A percentile compares a stretch with the other conserved stretches of the same genome.
Evolutionary conservation across 2,113 vertebrate species (phyloP).

Genomic region (Petroica traversi): DNA sequence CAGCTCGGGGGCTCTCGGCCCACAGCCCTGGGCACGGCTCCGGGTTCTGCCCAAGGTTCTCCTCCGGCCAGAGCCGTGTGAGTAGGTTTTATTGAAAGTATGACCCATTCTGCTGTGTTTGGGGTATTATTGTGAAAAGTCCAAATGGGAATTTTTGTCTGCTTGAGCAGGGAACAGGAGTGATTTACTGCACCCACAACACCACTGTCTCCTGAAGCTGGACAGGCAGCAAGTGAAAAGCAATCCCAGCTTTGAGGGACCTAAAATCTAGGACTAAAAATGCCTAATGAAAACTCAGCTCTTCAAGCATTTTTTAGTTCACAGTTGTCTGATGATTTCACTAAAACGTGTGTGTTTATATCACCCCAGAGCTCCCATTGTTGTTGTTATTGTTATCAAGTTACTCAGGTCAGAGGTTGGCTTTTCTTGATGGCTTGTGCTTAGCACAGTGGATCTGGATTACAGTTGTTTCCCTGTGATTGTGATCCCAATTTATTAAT

Average conservation of each 20-base stretch:
- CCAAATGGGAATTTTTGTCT: background rate
- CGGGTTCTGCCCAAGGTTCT: background rate
- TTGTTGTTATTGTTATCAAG: background rate
- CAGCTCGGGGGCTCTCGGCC: accelerated
- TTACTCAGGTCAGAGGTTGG: background rate
- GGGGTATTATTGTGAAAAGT: background rate
- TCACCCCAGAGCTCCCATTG: accelerated
- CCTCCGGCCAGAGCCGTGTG: accelerated
- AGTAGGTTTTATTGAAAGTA: background rate
- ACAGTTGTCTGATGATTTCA: background rate
- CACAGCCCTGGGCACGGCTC: accelerated
- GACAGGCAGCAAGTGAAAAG: background rate
- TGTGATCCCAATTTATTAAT: background rate
- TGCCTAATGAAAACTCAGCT: background rate
- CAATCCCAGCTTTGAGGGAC: background rate
- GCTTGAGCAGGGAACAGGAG: accelerated
- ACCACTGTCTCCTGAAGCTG: background rate
- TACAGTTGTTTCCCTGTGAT: background rate
- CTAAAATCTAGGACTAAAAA: background rate
- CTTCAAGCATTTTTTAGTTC: background rate
- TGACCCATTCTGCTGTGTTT: accelerated
- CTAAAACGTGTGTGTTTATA: background rate
- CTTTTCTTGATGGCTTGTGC: background rate
- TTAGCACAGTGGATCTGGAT: background rate
- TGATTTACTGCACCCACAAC: background rate